Conservation (phyloP, 2,888 invertebrate species). For the Macaria notata region DNA sequence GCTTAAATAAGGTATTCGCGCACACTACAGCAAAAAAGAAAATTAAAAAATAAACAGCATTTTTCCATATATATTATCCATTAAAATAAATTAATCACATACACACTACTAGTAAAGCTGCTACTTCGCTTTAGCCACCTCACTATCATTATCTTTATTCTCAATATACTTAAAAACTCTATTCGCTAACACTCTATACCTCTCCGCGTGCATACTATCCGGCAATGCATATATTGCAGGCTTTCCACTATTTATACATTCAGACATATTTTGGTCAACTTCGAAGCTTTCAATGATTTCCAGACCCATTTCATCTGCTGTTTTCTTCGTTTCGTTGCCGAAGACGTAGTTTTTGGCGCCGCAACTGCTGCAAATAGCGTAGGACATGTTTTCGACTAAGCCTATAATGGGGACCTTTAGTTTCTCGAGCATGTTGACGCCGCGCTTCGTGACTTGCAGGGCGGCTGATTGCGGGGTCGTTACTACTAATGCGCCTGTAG, state of each 20-base stretch:
- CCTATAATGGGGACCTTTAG: constrained; percentile 92
- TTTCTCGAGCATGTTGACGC: constrained; percentile 93
- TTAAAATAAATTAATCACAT: too few species aligned
- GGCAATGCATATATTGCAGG: constrained; percentile 88
- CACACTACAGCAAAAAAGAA: too few species aligned
- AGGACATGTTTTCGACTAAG: constrained; percentile 95
- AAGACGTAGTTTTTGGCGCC: constrained; percentile 88
- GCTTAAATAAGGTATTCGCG: too few species aligned
- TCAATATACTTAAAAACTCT: constrained; percentile 73
- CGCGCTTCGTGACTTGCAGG: constrained; percentile 91
- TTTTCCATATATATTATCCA: too few species aligned
- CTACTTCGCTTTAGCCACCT: constrained; percentile 55
- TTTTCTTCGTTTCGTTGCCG: constrained; percentile 83
- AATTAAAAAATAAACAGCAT: too few species aligned
- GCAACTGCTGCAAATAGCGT: constrained; percentile 89
- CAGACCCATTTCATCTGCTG: constrained; percentile 85
- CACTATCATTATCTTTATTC: constrained; percentile 55
- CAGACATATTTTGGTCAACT: constrained; percentile 85
- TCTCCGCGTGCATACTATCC: constrained; percentile 75
- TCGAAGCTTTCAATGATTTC: constrained; percentile 88
- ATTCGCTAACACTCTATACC: constrained; percentile 70
- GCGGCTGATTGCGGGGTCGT: constrained; percentile 96
- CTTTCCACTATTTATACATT: constrained; percentile 87
- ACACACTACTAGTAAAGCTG: too few species aligned
- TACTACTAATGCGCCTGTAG: constrained; percentile 91